Base-by-base conservation (phyloP, 1,140 invertebrate genomes). In the Eurosta solidaginis region DNA sequence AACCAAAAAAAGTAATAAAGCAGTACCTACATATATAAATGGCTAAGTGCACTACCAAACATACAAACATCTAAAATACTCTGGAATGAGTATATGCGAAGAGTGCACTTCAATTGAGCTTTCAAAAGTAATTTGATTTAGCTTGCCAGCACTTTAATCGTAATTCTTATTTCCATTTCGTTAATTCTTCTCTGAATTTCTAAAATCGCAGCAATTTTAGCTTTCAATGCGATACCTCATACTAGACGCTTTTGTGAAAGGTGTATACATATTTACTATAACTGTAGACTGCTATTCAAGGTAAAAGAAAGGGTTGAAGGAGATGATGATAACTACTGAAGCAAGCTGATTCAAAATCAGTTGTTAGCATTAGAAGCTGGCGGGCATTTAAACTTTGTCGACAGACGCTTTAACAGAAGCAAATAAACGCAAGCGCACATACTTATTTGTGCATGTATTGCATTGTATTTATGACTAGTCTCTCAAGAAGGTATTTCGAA, bases 351-450 rank as follows among this genome's bases (percentile, higher is more conserved):
- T 68, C 59, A 68, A 68, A 33, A 42, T 29, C 29, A 68, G 59
- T 68, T 33, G 40, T 14, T 68, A n/a, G 33, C 59, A 68, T 68
- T 68, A 68, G 59, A 68, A 68, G 59, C 59, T 20, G 33, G 29
- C 59, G 59, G 59, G 33, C 59, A 68, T 68, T 68, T 68, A 68
- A 68, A 68, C 59, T 68, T 68, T 68, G 59, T 40, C 59, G 59
- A 68, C 59, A 68, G n/a, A 40, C 27, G 59, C 59, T 40, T 3
- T 17, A 49, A 17, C 45, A 49, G 33, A 29, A 42, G 59, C 33
- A 40, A 29, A 68, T 33, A 22, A 40, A 20, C 17, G 33, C n/a
- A 20, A 1, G 10, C 59, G 12, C 33, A 52, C n/a, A 52, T 6
- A 22, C 4, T 9, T 22, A 52, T 17, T 22, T 17, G 14, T 17